These are phyloP conservation scores for Pelochelys cantorii DNA, from an alignment of 2,797 vertebrate genomes.

Conservation along the genomic window DNA sequence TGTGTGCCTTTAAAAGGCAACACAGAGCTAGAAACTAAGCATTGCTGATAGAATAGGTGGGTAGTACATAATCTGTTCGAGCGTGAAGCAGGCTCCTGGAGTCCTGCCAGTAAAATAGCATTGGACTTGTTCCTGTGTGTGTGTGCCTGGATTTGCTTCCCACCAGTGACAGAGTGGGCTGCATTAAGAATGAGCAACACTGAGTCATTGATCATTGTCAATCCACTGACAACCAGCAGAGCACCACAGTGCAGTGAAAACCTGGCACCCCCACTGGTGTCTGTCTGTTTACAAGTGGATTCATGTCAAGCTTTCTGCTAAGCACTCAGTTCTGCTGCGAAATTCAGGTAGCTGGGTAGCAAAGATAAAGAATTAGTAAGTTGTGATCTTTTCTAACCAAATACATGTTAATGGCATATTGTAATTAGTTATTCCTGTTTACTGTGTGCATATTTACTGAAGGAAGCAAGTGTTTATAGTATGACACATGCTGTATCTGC, in stretches of 20 bases:
- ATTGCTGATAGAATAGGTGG: background rate
- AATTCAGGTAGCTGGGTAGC: slow-evolving; percentile 37
- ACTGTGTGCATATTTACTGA: slow-evolving; percentile 14
- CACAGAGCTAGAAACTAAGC: background rate
- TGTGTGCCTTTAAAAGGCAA: background rate
- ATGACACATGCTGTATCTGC: slow-evolving; percentile 12
- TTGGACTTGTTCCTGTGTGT: slow-evolving; percentile 52
- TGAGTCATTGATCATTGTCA: slow-evolving; percentile 75
- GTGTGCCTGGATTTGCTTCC: slow-evolving; percentile 65
- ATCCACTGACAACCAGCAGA: slow-evolving; percentile 65
- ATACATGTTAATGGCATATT: background rate
- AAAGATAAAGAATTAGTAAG: background rate
- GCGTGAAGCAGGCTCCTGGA: slow-evolving; percentile 55
- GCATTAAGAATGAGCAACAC: slow-evolving; percentile 68
- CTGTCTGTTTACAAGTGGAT: slow-evolving; percentile 45
- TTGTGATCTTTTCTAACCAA: background rate
- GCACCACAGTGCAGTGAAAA: slow-evolving; percentile 38
- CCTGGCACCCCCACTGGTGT: slow-evolving; percentile 47
- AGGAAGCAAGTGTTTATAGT: slow-evolving; percentile 49
- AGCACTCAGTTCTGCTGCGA: background rate
- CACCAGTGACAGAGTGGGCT: slow-evolving; percentile 67
- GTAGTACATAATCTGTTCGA: slow-evolving; percentile 43
- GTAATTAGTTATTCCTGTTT: background rate
- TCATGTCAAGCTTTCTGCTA: background rate
- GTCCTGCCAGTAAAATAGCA: slow-evolving; percentile 47